Evolutionary conservation across 2,888 invertebrate genomes (phyloP), one percentile per base, ranked within the genome.

Genomic region (Caenorhabditis uteleia): DNA sequence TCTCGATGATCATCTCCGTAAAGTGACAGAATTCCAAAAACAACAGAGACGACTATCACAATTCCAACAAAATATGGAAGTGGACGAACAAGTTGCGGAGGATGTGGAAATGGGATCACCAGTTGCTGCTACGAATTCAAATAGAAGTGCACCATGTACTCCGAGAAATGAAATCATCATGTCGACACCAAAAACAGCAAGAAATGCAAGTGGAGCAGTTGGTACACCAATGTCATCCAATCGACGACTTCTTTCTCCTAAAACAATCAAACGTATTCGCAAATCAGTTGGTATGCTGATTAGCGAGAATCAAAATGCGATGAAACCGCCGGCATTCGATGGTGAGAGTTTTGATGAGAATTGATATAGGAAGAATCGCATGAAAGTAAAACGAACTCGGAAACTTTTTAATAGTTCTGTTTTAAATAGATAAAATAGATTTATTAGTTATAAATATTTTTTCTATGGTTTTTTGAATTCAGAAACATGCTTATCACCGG

Each of bases 221-320:
- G 26, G 21, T 53, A 47, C 44, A 39, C 27, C 48, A 12, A 25
- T 29, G 21, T 47, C 64, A n/a, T 34, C 53, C 12, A 34, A 43
- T 25, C 36, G 36, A 2, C 31, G 54, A 34, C 42, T 42, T 6
- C 39, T 64, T 8, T 64, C 64, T 7, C 64, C 64, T 26, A 64
- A 49, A 25, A 64, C 64, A 1, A 8, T 64, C 1, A 45, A 42
- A 16, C 48, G 54, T 26, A 36, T 64, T 26, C 38, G 62, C 6
- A 27, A 49, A 10, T 57, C 57, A 2, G 31, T 64, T 12, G 57
- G 57, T 8, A 44, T 38, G 2, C n/a, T 58, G 16, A 57, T 64
- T 5, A 48, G 42, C 3, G 25, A 43, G 12, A 46, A 53, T 34
- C 51, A 57, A n/a, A 39, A 33, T 21, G 23, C 49, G 27, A n/a